phyloP scores from a whole-genome alignment of 2,113 vertebrate species.

The Tenebrosternarchus preto region DNA sequence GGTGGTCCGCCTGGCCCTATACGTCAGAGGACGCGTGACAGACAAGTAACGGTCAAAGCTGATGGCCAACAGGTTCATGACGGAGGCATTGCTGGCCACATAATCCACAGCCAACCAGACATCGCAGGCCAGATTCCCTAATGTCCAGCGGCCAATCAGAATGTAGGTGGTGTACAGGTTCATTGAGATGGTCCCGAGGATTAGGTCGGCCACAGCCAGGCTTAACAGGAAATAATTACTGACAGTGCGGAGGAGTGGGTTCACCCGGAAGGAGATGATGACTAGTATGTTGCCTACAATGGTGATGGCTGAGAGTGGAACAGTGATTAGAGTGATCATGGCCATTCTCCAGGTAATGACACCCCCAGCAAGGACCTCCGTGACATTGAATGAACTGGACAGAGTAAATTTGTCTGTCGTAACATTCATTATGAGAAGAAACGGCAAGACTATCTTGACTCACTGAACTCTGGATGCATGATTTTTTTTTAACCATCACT shows the following conservation, averaged over 20 bases:
- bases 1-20: conserved; percentile 43
- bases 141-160: conserved; percentile 46
- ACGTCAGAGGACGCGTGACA: conserved; percentile 52
- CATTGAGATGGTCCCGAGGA: conserved; percentile 51
- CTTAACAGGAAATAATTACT: conserved; percentile 57
- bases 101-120: conserved; percentile 54
- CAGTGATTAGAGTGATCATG: conserved; percentile 41
- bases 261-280: conserved; percentile 50
- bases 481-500: not conserved
- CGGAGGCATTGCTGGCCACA: conserved; percentile 55
- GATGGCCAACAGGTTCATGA: conserved; percentile 54
- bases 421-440: conserved; percentile 28
- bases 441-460: conserved; percentile 7
- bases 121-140: conserved; percentile 53
- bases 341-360: conserved; percentile 35
- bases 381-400: conserved; percentile 31
- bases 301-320: conserved; percentile 47
- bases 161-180: conserved; percentile 57
- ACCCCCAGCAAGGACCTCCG: not conserved
- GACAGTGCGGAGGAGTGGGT: conserved; percentile 50
- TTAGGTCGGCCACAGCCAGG: conserved; percentile 52
- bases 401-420: conserved; percentile 3
- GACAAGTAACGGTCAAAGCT: conserved; percentile 54
- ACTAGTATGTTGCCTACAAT: conserved; percentile 52
- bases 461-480: not conserved